Conservation (phyloP, 2,113 vertebrate genomes). For the Leuciscus idus region DNA sequence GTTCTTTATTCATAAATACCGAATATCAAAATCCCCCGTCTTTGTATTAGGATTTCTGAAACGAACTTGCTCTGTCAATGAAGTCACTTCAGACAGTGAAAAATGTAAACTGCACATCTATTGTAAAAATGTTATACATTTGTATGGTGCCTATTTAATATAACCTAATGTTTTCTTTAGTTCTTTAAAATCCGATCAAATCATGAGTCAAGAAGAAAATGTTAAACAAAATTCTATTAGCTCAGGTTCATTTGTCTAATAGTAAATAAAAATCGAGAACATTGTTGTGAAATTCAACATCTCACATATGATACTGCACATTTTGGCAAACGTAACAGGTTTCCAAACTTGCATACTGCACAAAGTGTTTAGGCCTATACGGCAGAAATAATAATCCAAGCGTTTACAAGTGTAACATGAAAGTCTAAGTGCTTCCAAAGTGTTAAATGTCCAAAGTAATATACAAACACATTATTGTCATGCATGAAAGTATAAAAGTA, state of each 20-base stretch:
- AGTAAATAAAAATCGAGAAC: background rate
- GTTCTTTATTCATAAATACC: too few species aligned
- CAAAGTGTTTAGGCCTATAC: background rate
- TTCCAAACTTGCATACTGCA: background rate
- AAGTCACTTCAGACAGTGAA: too few species aligned
- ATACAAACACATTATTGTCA: background rate
- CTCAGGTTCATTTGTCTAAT: background rate
- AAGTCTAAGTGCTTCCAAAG: background rate
- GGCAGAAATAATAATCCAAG: background rate
- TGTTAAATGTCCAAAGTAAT: background rate
- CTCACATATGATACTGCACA: background rate
- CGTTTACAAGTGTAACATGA: background rate
- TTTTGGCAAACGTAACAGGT: background rate
- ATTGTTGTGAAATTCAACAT: background rate
- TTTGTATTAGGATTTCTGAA: too few species aligned
- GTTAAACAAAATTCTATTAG: background rate
- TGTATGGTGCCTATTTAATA: too few species aligned
- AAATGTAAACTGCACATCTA: too few species aligned
- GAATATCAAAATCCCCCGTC: too few species aligned
- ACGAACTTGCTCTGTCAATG: too few species aligned
- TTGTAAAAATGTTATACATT: too few species aligned
- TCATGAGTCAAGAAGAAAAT: background rate
- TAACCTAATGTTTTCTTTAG: too few species aligned
- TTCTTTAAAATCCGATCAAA: background rate
- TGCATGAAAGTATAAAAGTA: conserved; percentile 6